Percentiles rank a stretch among this genome's conserved stretches.
Evolutionary conservation across 2,797 vertebrate genomes (phyloP).

Genomic region (Microhierax caerulescens): DNA sequence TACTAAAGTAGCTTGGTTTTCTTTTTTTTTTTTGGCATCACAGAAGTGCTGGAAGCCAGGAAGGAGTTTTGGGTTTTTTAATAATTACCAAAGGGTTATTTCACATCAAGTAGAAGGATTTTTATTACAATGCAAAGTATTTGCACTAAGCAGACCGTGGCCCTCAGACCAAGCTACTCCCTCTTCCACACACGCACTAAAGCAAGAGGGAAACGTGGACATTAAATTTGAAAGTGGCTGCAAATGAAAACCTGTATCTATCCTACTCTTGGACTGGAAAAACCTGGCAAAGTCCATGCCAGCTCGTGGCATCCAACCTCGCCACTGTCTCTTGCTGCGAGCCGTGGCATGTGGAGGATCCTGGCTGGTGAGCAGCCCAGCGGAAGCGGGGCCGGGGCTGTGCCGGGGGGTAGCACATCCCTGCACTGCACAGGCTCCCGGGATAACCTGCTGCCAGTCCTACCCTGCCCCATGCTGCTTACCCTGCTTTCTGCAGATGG

Average conservation of each 20-base stretch:
- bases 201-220: fast-evolving
- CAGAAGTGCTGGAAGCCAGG: neutral
- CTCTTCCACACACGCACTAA: fast-evolving
- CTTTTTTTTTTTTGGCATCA: neutral
- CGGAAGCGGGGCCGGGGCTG: neutral
- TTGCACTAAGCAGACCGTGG: neutral
- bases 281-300: fast-evolving
- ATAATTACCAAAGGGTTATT: neutral
- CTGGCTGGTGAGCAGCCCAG: neutral
- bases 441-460: neutral
- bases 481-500: too few species aligned
- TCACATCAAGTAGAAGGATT: neutral
- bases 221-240: neutral
- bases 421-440: fast-evolving
- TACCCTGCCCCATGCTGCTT: neutral
- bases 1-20: neutral
- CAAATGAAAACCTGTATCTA: neutral
- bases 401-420: neutral
- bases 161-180: neutral
- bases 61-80: neutral
- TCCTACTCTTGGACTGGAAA: neutral
- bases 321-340: neutral
- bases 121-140: neutral
- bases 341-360: fast-evolving
- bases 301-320: fast-evolving